Base-by-base conservation (phyloP, 2,888 invertebrate genomes). In the Pseudococcus jackbeardsleyi region DNA sequence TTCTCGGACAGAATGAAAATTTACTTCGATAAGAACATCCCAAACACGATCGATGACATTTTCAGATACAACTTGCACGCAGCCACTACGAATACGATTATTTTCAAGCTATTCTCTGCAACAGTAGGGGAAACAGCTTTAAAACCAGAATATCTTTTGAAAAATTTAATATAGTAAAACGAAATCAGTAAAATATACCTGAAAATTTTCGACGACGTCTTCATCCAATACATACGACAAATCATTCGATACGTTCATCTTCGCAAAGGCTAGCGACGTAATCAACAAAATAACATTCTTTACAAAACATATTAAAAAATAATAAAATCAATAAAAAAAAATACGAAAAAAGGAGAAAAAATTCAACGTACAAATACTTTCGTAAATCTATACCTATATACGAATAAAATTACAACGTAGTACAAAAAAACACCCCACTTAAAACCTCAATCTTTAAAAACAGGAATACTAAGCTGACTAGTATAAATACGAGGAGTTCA, bases 391-490 rank as follows among this genome's bases (percentile, higher is more conserved):
- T 3, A 64, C 22, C 9, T 64, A 22, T 11, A 64, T 22, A 22
- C 9, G 19, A 64, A 42, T 42, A 42, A 22, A 22, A 64, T 64
- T 64, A 64, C 64, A 64, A 72, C 5, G 17, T 33, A 4, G 33
- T 26, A 68, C 8, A 26, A 42, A 12, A 12, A 68, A 26, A 22
- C 64, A 7, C 19, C 72, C 72, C 17, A 19, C 12, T 9, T 15
- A 4, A 68, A 26, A 26, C 2, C 26, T 68, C 17, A 33, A 72
- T 33, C 12, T 6, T 72, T 33, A 72, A 72, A 68, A 72, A 72
- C 79, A 19, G 12, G 17, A 82, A 82, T 82, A 82, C 79, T 46
- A 82, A 82, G 79, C 15, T 82, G 79, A 82, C 79, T 82, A 82
- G 79, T 22, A 46, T 33, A 46, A 82, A 46, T 19, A 82, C 9